Conservation (phyloP, 2,888 invertebrate species). For the Boloria euphrosyne region DNA sequence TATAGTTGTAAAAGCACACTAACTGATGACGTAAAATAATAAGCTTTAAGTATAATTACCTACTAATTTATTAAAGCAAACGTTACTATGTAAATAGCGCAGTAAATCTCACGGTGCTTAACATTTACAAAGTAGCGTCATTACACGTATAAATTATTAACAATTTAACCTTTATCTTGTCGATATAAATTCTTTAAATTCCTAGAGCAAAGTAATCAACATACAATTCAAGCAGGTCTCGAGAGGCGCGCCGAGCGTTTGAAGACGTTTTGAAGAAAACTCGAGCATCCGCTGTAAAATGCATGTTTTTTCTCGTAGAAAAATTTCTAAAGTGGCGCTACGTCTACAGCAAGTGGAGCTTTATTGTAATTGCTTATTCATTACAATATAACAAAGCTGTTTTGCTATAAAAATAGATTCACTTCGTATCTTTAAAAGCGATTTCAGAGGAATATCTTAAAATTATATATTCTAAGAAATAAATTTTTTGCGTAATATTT, state of each 20-base stretch:
- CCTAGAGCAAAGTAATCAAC: slow-evolving; percentile 11
- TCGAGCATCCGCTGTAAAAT: slow-evolving; percentile 11
- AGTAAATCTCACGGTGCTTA: too few species aligned
- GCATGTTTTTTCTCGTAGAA: slow-evolving; percentile 13
- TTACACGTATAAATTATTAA: not conserved
- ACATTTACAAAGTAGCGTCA: not conserved
- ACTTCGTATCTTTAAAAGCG: too few species aligned
- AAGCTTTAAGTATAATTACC: too few species aligned
- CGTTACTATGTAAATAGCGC: too few species aligned
- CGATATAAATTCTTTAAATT: slow-evolving; percentile 2
- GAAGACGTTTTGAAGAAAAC: slow-evolving; percentile 21
- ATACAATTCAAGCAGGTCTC: slow-evolving; percentile 12
- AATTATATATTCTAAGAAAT: too few species aligned
- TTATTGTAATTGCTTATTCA: slow-evolving; percentile 6
- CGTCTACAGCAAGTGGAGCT: not conserved
- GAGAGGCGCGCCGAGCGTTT: slow-evolving; percentile 16
- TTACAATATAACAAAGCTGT: not conserved
- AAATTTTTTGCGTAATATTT: too few species aligned
- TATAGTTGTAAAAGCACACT: too few species aligned
- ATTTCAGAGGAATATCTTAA: too few species aligned
- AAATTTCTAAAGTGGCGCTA: slow-evolving; percentile 7
- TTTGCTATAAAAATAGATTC: not conserved
- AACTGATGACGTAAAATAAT: too few species aligned
- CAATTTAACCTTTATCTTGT: not conserved
- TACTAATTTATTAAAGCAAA: too few species aligned